Evolutionary conservation across 2,888 invertebrate species (phyloP).

Genomic region (Rhagonycha lutea): DNA sequence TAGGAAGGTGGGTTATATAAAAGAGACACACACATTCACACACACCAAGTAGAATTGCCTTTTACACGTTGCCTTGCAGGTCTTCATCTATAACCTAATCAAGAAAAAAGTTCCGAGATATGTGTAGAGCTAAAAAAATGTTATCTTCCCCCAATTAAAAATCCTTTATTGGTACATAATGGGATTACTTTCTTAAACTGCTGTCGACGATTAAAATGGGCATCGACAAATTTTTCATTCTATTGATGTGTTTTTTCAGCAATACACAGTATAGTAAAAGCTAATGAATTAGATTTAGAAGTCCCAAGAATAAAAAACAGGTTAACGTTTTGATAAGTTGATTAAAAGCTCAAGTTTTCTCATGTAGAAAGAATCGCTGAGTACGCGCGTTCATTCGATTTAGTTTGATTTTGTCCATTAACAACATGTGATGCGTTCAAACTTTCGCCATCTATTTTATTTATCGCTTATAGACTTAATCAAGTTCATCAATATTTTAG

Average conservation of each 20-base stretch:
- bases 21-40: not conserved
- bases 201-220: not conserved
- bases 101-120: not conserved
- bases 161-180: not conserved
- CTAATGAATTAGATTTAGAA: conserved; percentile 12
- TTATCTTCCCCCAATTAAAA: not conserved
- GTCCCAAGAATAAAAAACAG: conserved; percentile 14
- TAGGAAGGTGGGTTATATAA: conserved; percentile 17
- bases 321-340: conserved; percentile 21
- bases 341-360: conserved; percentile 9
- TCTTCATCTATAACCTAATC: not conserved
- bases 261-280: not conserved
- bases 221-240: not conserved
- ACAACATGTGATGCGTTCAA: not conserved
- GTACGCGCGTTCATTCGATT: conserved; percentile 5
- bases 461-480: conserved; percentile 2
- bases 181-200: not conserved
- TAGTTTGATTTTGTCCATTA: conserved; percentile 1
- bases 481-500: not conserved
- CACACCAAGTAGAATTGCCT: conserved; percentile 31
- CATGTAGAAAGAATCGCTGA: conserved; percentile 2
- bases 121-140: not conserved
- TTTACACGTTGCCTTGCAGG: conserved; percentile 22
- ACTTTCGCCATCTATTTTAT: conserved; percentile 1
- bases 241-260: not conserved